These are phyloP conservation scores for Neoascia interrupta DNA, from an alignment of 2,888 invertebrate species.

Conservation along the genomic window DNA sequence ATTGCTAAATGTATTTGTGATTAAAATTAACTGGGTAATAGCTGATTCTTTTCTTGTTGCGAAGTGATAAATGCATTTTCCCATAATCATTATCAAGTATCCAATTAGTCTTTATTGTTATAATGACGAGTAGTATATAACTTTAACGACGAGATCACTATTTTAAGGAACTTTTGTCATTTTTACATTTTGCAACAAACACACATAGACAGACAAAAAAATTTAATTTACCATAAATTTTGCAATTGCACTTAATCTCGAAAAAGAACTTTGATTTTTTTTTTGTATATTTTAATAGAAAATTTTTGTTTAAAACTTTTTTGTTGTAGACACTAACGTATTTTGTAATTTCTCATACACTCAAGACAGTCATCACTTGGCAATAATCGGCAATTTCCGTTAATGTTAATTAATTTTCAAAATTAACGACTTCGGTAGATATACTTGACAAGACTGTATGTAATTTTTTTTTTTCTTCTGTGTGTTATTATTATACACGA, in stretches of 20 bases:
- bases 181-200: conserved; percentile 3
- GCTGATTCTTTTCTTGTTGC: background rate
- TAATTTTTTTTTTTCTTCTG: no score
- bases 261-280: conserved; percentile 3
- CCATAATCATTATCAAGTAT: conserved; percentile 16
- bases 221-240: conserved; percentile 40
- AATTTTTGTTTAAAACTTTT: background rate
- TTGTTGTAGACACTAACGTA: background rate
- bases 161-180: background rate
- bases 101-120: conserved; percentile 21
- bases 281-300: background rate
- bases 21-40: conserved; percentile 2
- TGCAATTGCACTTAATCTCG: conserved; percentile 23
- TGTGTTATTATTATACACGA: conserved; percentile 61
- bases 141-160: conserved; percentile 21
- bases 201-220: conserved; percentile 13
- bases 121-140: conserved; percentile 17
- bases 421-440: conserved; percentile 26
- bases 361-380: conserved; percentile 29
- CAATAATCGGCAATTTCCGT: conserved; percentile 33
- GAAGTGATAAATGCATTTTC: background rate
- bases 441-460: conserved; percentile 37
- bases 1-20: no score
- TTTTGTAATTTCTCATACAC: conserved; percentile 6
- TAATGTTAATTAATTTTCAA: conserved; percentile 40